phyloP scores from a whole-genome alignment of 2,797 vertebrate species.

The Sciurus vulgaris region DNA sequence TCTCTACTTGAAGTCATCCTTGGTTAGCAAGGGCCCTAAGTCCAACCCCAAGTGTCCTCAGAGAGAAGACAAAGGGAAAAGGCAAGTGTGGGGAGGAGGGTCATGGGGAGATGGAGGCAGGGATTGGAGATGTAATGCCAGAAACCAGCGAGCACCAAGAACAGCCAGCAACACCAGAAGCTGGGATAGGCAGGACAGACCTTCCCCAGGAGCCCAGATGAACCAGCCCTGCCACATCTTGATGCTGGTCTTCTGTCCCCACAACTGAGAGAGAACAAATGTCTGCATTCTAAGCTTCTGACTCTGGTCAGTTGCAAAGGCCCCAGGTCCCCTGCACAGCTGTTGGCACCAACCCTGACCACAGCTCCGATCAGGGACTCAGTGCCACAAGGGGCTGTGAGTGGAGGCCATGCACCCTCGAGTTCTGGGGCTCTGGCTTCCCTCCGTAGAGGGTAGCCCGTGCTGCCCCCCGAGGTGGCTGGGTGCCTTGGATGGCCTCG shows the following conservation, averaged over 20 bases:
- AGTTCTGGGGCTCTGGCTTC: not conserved
- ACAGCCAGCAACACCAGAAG: not conserved
- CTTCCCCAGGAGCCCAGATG: not conserved
- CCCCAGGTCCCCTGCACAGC: too few relatives aligned
- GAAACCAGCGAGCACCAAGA: not conserved
- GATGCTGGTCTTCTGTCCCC: not conserved
- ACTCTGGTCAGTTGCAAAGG: not conserved
- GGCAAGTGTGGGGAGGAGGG: not conserved
- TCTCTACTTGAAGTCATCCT: not conserved
- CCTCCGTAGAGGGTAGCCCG: not conserved
- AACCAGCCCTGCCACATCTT: not conserved
- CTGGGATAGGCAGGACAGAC: not conserved
- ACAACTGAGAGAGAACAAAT: too few relatives aligned
- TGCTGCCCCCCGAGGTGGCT: not conserved
- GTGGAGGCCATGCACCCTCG: not conserved
- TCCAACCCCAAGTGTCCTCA: not conserved
- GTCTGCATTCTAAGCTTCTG: not conserved
- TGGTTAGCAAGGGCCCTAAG: not conserved
- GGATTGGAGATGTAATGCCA: rapidly evolving
- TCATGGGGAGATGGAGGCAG: not conserved
- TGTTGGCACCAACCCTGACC: too few relatives aligned
- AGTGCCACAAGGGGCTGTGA: not conserved
- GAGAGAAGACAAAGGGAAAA: not conserved
- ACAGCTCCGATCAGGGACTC: not conserved
- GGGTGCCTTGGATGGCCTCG: not conserved